Conservation (phyloP, 2,888 invertebrate species). For the Eristalinus sepulchralis region DNA sequence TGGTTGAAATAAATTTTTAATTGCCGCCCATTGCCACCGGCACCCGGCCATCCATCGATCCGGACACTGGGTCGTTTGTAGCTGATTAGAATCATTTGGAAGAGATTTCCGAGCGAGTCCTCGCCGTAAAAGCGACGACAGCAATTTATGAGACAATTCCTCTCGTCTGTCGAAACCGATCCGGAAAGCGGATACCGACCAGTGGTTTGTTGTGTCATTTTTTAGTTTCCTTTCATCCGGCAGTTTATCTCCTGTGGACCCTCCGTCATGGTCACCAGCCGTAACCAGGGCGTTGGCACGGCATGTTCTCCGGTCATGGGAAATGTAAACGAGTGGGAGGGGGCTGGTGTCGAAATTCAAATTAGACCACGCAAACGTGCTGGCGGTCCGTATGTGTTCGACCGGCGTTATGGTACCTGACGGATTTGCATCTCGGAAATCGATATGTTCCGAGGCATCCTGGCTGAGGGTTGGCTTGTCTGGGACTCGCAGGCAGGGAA, state of each 20-base stretch:
- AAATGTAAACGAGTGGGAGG: constrained; percentile 7
- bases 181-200: constrained; percentile 30
- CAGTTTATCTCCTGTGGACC: no score
- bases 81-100: constrained; percentile 23
- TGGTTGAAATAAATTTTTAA: constrained; percentile 38
- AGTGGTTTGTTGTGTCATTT: constrained; percentile 1
- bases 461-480: neutral
- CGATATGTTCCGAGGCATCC: constrained; percentile 11
- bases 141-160: neutral
- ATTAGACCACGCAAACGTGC: neutral
- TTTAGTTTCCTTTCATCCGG: no score
- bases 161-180: constrained; percentile 32
- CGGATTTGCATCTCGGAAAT: constrained; percentile 40
- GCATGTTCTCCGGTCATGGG: neutral
- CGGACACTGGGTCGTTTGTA: neutral
- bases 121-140: neutral
- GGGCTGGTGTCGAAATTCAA: constrained; percentile 18
- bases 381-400: neutral
- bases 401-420: constrained; percentile 17
- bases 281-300: neutral
- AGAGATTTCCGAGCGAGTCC: constrained; percentile 16
- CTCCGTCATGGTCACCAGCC: neutral
- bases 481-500: neutral
- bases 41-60: neutral
- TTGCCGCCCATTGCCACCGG: neutral